These are phyloP conservation scores for Amorpha juglandis DNA, from an alignment of 2,888 invertebrate genomes.

Conservation along the genomic window DNA sequence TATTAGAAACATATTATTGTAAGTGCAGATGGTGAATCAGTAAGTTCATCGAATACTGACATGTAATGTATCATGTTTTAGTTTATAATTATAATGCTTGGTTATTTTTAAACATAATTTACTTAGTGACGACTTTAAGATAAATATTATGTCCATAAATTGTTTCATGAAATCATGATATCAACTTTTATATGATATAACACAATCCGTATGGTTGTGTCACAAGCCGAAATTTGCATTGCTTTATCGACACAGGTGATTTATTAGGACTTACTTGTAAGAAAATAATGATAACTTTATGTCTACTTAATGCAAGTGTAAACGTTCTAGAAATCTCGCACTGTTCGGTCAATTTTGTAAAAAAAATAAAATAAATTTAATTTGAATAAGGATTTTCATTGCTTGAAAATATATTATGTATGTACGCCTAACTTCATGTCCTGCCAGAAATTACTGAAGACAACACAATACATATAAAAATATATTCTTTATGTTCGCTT, in stretches of 20 bases:
- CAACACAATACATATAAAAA: not conserved
- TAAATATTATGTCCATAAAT: slow-evolving; percentile 67
- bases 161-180: slow-evolving; percentile 75
- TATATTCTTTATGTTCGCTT: not conserved
- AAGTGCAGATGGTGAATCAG: slow-evolving; percentile 61
- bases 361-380: slow-evolving; percentile 82
- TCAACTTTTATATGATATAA: slow-evolving; percentile 70
- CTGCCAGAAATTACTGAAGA: not conserved
- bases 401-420: slow-evolving; percentile 26
- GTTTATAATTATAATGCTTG: slow-evolving; percentile 79
- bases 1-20: slow-evolving; percentile 70
- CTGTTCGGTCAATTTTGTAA: slow-evolving; percentile 85
- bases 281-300: slow-evolving; percentile 81
- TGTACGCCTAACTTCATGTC: not conserved
- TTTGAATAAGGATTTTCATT: slow-evolving; percentile 71
- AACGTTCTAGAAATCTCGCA: slow-evolving; percentile 85
- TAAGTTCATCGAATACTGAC: slow-evolving; percentile 70
- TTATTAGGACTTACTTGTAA: slow-evolving; percentile 82
- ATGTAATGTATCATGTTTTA: slow-evolving; percentile 79
- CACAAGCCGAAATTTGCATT: slow-evolving; percentile 62
- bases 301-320: slow-evolving; percentile 85
- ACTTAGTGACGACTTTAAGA: slow-evolving; percentile 78
- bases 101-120: slow-evolving; percentile 81
- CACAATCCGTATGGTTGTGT: slow-evolving; percentile 65
- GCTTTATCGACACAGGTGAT: slow-evolving; percentile 81